phyloP scores from a whole-genome alignment of 2,888 invertebrate genomes.

The Amorpha juglandis region DNA sequence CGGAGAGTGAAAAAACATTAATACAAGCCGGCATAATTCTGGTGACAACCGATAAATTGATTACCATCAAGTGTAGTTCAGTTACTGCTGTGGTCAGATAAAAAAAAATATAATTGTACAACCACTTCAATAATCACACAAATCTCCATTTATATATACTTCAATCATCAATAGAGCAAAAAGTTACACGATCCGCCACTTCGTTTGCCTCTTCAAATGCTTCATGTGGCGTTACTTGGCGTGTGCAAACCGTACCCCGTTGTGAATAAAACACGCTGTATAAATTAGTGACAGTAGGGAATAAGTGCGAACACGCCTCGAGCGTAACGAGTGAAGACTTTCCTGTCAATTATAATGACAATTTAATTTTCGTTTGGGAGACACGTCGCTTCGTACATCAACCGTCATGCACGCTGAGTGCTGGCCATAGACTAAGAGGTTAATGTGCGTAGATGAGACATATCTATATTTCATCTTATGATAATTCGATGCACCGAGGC shows the following conservation, averaged over 20 bases:
- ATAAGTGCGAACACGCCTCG: constrained; percentile 30
- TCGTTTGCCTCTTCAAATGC: not conserved
- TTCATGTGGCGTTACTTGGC: not conserved
- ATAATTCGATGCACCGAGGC: constrained; percentile 26
- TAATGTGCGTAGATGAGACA: constrained; percentile 9
- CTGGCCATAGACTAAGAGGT: constrained; percentile 38
- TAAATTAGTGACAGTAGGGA: constrained; percentile 28
- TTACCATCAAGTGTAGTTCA: too few species aligned
- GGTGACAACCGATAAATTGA: too few species aligned
- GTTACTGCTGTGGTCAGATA: too few species aligned
- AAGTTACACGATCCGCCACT: too few species aligned
- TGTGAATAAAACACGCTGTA: not conserved
- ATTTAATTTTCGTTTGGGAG: constrained; percentile 64
- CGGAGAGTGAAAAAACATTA: too few species aligned
- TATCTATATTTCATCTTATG: not conserved
- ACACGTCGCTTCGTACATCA: constrained; percentile 41
- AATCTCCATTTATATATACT: too few species aligned
- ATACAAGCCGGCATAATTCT: too few species aligned
- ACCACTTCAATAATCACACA: too few species aligned
- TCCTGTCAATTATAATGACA: constrained; percentile 60
- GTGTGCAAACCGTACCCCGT: not conserved
- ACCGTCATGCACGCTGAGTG: constrained; percentile 46
- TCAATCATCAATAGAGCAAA: too few species aligned
- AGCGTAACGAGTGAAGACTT: constrained; percentile 51
- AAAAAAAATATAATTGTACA: too few species aligned